A percentile compares a stretch with the other conserved stretches of the same genome.
phyloP scores from a whole-genome alignment of 2,113 vertebrate species.

The Burhinus bistriatus region DNA sequence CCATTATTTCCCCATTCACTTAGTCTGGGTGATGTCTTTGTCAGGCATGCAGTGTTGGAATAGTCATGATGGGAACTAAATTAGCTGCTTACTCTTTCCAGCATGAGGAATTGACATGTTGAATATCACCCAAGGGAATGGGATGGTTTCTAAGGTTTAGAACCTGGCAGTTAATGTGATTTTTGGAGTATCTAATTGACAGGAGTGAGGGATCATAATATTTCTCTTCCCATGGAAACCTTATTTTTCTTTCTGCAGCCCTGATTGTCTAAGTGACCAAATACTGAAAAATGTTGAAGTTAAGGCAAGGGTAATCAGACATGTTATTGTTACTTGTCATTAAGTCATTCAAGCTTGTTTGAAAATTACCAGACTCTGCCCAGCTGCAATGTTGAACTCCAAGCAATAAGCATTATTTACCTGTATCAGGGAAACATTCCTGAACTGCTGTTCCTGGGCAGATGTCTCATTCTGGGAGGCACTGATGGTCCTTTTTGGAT shows the following conservation, averaged over 20 bases:
- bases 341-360: neutral
- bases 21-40: neutral
- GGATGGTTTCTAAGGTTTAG: slow-evolving; percentile 1
- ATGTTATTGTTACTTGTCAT: neutral
- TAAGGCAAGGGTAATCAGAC: neutral
- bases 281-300: neutral
- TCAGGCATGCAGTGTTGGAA: neutral
- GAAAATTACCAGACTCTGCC: neutral
- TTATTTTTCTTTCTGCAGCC: neutral
- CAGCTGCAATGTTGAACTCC: neutral
- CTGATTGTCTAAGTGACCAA: neutral
- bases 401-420: neutral
- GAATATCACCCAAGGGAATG: neutral
- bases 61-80: neutral
- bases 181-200: neutral
- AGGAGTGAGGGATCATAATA: neutral
- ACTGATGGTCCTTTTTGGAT: neutral
- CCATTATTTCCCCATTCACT: neutral
- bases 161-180: neutral
- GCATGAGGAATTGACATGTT: slow-evolving; percentile 2
- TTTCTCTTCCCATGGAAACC: slow-evolving; percentile 5
- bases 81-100: slow-evolving; percentile 24
- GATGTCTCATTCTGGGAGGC: neutral
- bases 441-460: neutral
- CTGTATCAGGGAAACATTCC: neutral